Base-by-base conservation (phyloP, 2,888 invertebrate genomes). In the Dryadula phaetusa region DNA sequence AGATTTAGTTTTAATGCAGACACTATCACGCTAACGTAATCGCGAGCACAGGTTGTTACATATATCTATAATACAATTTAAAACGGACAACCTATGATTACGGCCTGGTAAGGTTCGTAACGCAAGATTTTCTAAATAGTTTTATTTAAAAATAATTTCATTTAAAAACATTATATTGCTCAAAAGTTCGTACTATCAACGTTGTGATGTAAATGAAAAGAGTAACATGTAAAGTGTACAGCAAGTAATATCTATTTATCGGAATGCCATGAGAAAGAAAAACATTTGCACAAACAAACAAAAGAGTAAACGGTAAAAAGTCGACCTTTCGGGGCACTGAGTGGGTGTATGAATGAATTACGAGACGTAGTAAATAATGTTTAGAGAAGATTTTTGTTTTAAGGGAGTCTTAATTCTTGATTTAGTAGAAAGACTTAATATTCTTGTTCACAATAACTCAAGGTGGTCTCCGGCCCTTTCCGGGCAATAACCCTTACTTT, bases 401-500 rank as follows among this genome's bases (percentile, higher is more conserved):
- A 60, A 44, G 12, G 1, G 3, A 12, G 25, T 40, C 18, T 60
- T 28, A 42, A 60, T 60, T 16, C 56, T 10, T 44, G 60, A 60
- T 44, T 44, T 60, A 44, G 44, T 44, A 25, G 8, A 53, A 34
- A 62, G 42, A 47, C 40, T 28, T 25, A n/a, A 44, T 44, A 58
- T 61, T 25, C 46, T 40, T 60, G 70, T 68, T 62, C 62, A 67
- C 62, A 74, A 71, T 74, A 72, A 70, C 56, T 64, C 70, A 64
- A 67, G 67, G 71, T 71, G 71, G 74, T 73, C 71, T 62, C 47
- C 47, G 47, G 46, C 28, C 25, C 60, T 56, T 37, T 56, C 52
- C 69, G 76, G 72, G 75, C 76, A 75, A 69, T 75, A 74, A 73
- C 74, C 75, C 70, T 64, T 53, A 65, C 67, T 74, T 74, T 74